Conservation (phyloP, 2,797 vertebrate genomes). For the Oreonectes daqikongensis region DNA sequence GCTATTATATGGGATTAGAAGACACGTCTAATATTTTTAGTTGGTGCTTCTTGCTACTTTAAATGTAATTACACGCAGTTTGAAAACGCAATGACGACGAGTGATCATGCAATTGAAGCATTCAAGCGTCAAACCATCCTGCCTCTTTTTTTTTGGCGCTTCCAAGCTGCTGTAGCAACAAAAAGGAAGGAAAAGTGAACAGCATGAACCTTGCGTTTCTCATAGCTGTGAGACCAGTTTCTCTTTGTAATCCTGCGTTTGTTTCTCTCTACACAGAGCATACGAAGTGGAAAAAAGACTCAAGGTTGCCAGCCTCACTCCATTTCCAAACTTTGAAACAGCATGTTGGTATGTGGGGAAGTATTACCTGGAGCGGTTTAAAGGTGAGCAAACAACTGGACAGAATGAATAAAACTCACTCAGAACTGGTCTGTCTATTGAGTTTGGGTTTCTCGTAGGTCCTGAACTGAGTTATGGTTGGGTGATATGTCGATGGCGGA, state of each 20-base stretch:
- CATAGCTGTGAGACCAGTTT: constrained; percentile 29
- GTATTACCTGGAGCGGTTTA: constrained; percentile 92
- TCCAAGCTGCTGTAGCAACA: constrained; percentile 6
- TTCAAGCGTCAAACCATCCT: constrained; percentile 25
- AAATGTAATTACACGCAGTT: constrained; percentile 19
- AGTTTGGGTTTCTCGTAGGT: neutral
- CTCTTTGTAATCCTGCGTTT: constrained; percentile 27
- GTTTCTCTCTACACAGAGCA: constrained; percentile 79
- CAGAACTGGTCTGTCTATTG: neutral
- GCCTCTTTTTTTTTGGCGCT: constrained; percentile 31
- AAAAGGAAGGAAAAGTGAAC: constrained; percentile 27
- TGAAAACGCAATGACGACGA: constrained; percentile 21
- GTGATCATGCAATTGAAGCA: constrained; percentile 19
- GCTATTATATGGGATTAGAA: constrained; percentile 6
- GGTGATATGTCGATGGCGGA: too few species aligned
- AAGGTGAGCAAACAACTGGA: constrained; percentile 77
- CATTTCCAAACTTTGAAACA: constrained; percentile 95
- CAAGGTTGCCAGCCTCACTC: constrained; percentile 91
- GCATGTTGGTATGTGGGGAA: constrained; percentile 97
- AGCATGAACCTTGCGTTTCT: constrained; percentile 48
- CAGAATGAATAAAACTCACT: neutral
- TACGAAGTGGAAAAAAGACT: constrained; percentile 95
- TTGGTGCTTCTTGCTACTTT: constrained; percentile 11
- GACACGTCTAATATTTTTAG: neutral
- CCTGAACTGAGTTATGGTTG: too few species aligned